A percentile compares a stretch with the other conserved stretches of the same genome.
Evolutionary conservation across 2,797 vertebrate species (phyloP).

Genomic region (Fratercula arctica): DNA sequence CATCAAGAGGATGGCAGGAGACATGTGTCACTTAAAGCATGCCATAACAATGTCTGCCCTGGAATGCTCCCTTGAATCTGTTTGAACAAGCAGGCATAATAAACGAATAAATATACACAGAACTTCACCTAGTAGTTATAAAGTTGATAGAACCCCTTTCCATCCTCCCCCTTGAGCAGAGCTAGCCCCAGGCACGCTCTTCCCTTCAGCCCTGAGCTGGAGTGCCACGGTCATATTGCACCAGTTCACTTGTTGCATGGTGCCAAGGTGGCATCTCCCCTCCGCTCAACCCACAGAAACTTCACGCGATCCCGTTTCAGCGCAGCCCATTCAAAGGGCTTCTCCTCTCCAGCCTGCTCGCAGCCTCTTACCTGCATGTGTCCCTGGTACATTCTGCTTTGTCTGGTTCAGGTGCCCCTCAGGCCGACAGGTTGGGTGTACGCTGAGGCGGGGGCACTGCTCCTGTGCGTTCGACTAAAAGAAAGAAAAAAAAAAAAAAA

Average conservation of each 20-base stretch:
- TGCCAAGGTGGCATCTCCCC: conserved; percentile 11
- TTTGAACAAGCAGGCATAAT: conserved; percentile 62
- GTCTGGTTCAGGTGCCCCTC: conserved; percentile 40
- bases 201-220: background rate
- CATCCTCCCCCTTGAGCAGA: background rate
- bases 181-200: background rate
- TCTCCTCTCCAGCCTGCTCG: background rate
- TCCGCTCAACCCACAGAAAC: conserved; percentile 25
- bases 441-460: background rate
- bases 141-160: conserved; percentile 63
- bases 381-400: conserved; percentile 84
- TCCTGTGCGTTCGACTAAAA: background rate
- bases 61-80: conserved; percentile 30
- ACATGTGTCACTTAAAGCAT: conserved; percentile 40
- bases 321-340: background rate
- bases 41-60: conserved; percentile 30
- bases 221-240: background rate
- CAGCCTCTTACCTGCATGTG: conserved; percentile 83
- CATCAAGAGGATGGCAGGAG: conserved; percentile 58
- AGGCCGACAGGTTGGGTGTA: conserved; percentile 13
- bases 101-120: background rate
- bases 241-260: conserved; percentile 76
- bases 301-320: background rate
- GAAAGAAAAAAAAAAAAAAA: background rate
- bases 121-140: conserved; percentile 39